Conservation (phyloP, 2,797 vertebrate species). For the Xyrichtys novacula region DNA sequence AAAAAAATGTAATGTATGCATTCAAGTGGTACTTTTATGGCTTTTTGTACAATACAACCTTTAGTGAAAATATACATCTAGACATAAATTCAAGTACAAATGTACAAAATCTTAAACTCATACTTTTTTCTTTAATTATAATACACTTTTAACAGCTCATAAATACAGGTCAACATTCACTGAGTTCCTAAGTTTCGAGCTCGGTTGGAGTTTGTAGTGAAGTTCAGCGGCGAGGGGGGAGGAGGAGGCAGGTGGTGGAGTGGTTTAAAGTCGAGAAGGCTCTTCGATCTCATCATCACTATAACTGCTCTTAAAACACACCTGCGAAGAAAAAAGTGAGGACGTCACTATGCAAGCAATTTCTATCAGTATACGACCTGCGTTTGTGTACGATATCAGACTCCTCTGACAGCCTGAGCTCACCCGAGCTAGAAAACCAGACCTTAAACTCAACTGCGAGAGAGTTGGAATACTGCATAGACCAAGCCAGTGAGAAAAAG, state of each 20-base stretch:
- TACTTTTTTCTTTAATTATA: conserved; percentile 90
- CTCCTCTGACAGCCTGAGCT: neutral
- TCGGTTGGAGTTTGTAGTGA: conserved; percentile 81
- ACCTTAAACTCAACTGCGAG: neutral
- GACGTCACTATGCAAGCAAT: conserved; percentile 21
- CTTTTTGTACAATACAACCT: conserved; percentile 93
- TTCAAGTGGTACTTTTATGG: conserved; percentile 89
- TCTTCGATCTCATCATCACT: conserved; percentile 87
- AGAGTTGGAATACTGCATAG: neutral
- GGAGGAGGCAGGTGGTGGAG: conserved; percentile 75
- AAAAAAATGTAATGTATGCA: conserved; percentile 87
- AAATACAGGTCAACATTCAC: conserved; percentile 88
- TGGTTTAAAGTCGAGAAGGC: conserved; percentile 87
- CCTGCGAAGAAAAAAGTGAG: conserved; percentile 78
- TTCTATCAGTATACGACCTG: neutral
- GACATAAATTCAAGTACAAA: conserved; percentile 94
- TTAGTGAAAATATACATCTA: conserved; percentile 94
- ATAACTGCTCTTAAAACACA: conserved; percentile 90
- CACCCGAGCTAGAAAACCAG: neutral
- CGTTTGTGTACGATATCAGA: neutral
- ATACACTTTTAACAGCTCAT: conserved; percentile 91
- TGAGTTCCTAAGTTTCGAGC: conserved; percentile 83
- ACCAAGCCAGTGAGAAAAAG: conserved; percentile 1
- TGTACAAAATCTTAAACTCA: conserved; percentile 94
- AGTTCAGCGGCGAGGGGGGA: conserved; percentile 62